Conservation (phyloP, 2,797 vertebrate genomes). For the Aratinga solstitialis region DNA sequence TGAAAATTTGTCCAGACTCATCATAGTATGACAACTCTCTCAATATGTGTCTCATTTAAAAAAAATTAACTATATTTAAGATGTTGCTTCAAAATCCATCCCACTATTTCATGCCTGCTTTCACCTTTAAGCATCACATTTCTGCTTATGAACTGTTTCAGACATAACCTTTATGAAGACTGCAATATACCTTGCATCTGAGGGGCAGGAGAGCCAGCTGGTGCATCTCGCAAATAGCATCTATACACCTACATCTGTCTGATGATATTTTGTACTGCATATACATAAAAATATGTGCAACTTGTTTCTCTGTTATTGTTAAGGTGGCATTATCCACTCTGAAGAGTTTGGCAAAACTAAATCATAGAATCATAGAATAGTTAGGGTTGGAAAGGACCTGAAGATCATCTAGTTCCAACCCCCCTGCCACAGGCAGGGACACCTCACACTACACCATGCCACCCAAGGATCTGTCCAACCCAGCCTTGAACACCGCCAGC, state of each 20-base stretch:
- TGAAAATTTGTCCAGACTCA: not conserved
- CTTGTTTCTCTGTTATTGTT: not conserved
- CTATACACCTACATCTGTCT: constrained; percentile 57
- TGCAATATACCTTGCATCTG: not conserved
- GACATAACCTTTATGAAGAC: constrained; percentile 8
- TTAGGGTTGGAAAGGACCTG: too few species aligned
- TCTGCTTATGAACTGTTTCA: constrained; percentile 37
- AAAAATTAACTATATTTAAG: not conserved
- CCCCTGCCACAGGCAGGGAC: too few species aligned
- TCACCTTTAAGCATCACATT: constrained; percentile 16
- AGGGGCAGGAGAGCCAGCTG: constrained; percentile 57
- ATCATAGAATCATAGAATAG: too few species aligned
- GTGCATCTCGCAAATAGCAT: constrained; percentile 36
- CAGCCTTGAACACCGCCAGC: too few species aligned
- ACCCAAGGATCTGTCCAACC: too few species aligned
- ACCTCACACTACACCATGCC: too few species aligned
- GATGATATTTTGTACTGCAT: not conserved
- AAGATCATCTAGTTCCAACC: too few species aligned
- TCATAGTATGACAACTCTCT: not conserved
- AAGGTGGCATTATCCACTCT: not conserved
- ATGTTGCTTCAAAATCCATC: constrained; percentile 2
- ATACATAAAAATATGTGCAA: not conserved
- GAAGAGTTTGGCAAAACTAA: not conserved
- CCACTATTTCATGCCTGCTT: not conserved
- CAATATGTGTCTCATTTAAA: not conserved